phyloP scores from a whole-genome alignment of 2,113 vertebrate species.

The Microtus pennsylvanicus region DNA sequence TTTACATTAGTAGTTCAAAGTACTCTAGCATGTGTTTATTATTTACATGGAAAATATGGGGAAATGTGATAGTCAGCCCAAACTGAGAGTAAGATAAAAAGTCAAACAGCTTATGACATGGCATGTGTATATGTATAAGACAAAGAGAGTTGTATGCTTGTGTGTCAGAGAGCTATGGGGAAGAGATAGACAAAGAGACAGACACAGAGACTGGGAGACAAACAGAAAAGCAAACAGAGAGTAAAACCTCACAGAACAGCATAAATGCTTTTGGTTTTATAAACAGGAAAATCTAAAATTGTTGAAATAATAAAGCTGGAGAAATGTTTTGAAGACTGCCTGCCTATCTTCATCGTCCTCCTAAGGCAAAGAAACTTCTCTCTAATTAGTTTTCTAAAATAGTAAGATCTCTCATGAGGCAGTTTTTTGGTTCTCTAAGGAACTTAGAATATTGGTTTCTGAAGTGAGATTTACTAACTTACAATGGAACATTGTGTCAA shows the following conservation, averaged over 20 bases:
- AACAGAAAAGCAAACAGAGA: neutral
- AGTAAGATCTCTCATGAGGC: conserved; percentile 18
- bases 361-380: neutral
- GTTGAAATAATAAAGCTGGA: neutral
- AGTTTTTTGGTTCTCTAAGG: neutral
- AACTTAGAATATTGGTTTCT: conserved; percentile 15
- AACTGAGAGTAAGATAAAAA: neutral
- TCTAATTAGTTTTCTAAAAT: conserved; percentile 12
- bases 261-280: neutral
- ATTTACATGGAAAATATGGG: neutral
- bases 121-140: neutral
- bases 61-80: neutral
- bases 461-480: neutral
- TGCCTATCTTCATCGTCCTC: neutral
- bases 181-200: neutral
- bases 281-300: neutral
- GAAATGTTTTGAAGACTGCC: neutral
- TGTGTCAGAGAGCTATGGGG: neutral
- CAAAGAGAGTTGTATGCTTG: neutral
- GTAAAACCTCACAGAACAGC: neutral
- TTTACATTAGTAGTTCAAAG: neutral
- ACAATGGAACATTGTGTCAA: conserved; percentile 15
- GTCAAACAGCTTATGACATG: neutral
- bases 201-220: neutral
- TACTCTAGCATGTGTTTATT: neutral